A percentile compares a stretch with the other conserved stretches of the same genome.
These are phyloP conservation scores for Chymomyza caudatula DNA, from an alignment of 2,888 invertebrate species.

Conservation along the genomic window DNA sequence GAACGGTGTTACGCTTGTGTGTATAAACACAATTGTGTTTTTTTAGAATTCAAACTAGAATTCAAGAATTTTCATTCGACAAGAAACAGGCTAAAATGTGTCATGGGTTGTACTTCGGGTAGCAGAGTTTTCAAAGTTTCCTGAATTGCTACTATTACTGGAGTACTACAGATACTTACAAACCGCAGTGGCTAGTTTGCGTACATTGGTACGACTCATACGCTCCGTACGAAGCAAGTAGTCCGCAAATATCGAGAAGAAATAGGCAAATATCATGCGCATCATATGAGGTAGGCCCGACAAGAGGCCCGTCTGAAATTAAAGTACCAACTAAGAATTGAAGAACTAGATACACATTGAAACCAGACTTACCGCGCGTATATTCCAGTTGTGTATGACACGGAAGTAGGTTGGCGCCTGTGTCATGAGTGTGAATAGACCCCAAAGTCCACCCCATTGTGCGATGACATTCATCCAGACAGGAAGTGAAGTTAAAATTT, in stretches of 20 bases:
- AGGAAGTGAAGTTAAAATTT: constrained; percentile 81
- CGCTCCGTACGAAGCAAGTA: constrained; percentile 80
- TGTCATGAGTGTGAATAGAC: constrained; percentile 84
- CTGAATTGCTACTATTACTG: not conserved
- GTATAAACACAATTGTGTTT: too few species aligned
- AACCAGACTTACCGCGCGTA: constrained; percentile 81
- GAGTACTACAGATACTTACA: constrained; percentile 76
- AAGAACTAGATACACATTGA: not conserved
- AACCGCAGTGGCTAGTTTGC: constrained; percentile 82
- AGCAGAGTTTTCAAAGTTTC: too few species aligned
- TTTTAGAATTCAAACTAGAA: too few species aligned
- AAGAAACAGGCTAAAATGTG: too few species aligned
- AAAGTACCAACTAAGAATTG: not conserved
- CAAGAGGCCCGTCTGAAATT: constrained; percentile 79
- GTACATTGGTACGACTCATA: constrained; percentile 81
- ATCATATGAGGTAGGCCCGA: constrained; percentile 83
- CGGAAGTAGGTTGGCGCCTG: constrained; percentile 85
- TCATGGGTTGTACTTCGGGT: too few species aligned
- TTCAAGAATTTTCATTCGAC: too few species aligned
- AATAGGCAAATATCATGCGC: constrained; percentile 81
- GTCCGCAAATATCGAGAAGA: constrained; percentile 81
- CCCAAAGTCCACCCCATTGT: constrained; percentile 85
- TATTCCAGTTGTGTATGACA: constrained; percentile 84
- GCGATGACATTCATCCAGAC: constrained; percentile 83
- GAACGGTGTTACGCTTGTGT: too few species aligned